Percentiles rank a stretch among this genome's conserved stretches.
Conservation (phyloP, 35 echinoderm and acorn worm species). For the Patiria miniata region DNA sequence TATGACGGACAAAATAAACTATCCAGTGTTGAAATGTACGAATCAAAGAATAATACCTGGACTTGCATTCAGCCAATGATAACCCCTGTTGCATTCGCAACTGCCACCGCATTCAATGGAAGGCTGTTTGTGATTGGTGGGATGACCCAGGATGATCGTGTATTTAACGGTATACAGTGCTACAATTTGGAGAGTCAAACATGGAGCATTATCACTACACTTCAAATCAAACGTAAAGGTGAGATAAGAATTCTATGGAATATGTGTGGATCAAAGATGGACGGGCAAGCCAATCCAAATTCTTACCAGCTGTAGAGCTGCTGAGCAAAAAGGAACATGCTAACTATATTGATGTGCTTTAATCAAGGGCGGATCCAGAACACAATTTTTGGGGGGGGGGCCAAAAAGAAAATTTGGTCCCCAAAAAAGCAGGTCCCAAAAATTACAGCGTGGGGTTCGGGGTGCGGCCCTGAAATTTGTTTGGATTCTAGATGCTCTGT, state of each 20-base stretch:
- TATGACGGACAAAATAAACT: conserved; percentile 51
- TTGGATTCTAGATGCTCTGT: too few relatives aligned
- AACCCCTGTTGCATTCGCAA: conserved; percentile 68
- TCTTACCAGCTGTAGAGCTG: too few relatives aligned
- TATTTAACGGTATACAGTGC: conserved; percentile 65
- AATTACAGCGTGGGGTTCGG: too few relatives aligned
- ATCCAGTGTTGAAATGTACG: conserved; percentile 46
- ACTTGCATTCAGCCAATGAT: conserved; percentile 62
- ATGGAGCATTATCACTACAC: conserved; percentile 66
- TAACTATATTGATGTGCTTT: too few relatives aligned
- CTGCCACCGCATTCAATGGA: conserved; percentile 53
- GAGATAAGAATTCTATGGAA: neutral
- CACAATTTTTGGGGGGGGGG: too few relatives aligned
- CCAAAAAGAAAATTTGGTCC: too few relatives aligned
- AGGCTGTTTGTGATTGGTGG: conserved; percentile 83
- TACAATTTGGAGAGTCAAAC: conserved; percentile 40
- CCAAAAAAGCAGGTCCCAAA: too few relatives aligned
- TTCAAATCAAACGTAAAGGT: conserved; percentile 71
- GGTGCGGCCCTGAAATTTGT: too few relatives aligned
- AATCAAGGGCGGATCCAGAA: too few relatives aligned
- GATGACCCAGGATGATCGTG: conserved; percentile 32
- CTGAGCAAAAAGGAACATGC: too few relatives aligned
- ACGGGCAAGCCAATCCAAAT: too few relatives aligned
- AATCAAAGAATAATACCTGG: conserved; percentile 53
- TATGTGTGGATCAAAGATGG: too few relatives aligned